Conservation (phyloP, 2,888 invertebrate species). For the Antitype chi region DNA sequence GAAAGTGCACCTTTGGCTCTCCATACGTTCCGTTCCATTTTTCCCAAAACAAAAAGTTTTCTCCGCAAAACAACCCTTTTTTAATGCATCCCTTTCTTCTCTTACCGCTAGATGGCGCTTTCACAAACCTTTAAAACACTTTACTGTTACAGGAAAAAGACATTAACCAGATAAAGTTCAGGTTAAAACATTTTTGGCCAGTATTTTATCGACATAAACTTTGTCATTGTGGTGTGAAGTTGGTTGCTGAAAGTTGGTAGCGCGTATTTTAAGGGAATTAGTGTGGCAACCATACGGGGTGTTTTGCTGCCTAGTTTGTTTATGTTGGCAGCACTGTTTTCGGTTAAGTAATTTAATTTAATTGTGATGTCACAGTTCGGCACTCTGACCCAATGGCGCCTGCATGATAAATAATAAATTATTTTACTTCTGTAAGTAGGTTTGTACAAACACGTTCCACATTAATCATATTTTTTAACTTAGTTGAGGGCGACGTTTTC, state of each 20-base stretch:
- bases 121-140: conserved; percentile 30
- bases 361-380: background rate
- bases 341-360: conserved; percentile 1
- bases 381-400: too few species aligned
- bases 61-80: background rate
- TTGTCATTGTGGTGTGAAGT: conserved; percentile 40
- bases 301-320: conserved; percentile 26
- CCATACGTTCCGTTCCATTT: background rate
- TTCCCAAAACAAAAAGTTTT: background rate
- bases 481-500: too few species aligned
- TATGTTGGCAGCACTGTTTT: conserved; percentile 16
- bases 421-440: too few species aligned
- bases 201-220: conserved; percentile 57
- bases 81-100: background rate
- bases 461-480: too few species aligned
- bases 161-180: conserved; percentile 53
- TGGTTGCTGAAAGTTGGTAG: conserved; percentile 43
- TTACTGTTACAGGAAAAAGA: conserved; percentile 49
- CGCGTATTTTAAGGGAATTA: conserved; percentile 58
- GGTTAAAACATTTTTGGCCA: conserved; percentile 37
- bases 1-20: too few species aligned
- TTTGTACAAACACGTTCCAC: too few species aligned
- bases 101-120: conserved; percentile 40
- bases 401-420: too few species aligned
- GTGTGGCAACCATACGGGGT: conserved; percentile 27